Conservation (phyloP, 2,113 vertebrate species). For the Pelobates fuscus region DNA sequence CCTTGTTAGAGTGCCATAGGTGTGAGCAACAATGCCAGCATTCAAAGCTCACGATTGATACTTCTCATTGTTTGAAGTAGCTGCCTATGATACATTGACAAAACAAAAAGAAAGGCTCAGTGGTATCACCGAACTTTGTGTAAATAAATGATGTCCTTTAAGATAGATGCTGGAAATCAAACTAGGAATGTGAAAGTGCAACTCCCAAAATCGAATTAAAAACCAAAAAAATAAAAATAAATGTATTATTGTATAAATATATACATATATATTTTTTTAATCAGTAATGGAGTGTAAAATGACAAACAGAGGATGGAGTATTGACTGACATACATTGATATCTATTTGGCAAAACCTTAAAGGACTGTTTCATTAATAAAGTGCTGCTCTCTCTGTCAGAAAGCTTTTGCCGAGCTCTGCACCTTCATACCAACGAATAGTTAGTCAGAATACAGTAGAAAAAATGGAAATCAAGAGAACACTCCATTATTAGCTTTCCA, state of each 20-base stretch:
- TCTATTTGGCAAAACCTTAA: not conserved
- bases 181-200: too few relatives aligned
- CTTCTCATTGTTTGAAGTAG: too few relatives aligned
- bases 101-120: too few relatives aligned
- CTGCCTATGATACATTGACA: constrained; percentile 19
- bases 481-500: not conserved
- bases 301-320: too few relatives aligned
- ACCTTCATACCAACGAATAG: not conserved
- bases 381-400: not conserved
- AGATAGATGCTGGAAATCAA: not conserved
- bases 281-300: too few relatives aligned
- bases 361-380: not conserved
- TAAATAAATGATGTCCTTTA: not conserved
- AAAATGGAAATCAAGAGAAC: not conserved
- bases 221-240: too few relatives aligned
- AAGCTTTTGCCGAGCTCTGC: not conserved
- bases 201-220: too few relatives aligned
- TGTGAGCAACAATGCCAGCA: too few relatives aligned
- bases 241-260: too few relatives aligned
- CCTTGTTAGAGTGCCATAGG: too few relatives aligned
- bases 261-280: too few relatives aligned
- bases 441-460: not conserved
- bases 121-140: not conserved
- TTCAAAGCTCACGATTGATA: not conserved
- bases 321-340: too few relatives aligned